A percentile compares a stretch with the other conserved stretches of the same genome.
Evolutionary conservation across 2,888 invertebrate species (phyloP).

Genomic region (Agrochola lychnidis): DNA sequence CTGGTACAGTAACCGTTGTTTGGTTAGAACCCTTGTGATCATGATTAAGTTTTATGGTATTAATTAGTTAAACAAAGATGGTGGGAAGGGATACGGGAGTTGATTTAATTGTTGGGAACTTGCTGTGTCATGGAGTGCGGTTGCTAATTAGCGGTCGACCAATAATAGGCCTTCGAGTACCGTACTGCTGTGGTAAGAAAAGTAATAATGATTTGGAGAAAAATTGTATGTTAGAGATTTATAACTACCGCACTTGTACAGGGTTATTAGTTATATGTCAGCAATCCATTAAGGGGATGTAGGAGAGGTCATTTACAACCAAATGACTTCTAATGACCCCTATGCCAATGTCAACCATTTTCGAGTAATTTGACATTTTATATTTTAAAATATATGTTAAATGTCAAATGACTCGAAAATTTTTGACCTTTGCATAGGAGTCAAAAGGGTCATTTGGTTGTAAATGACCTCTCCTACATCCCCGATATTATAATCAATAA

Average conservation of each 20-base stretch:
- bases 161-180: conserved; percentile 16
- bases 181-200: conserved; percentile 14
- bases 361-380: too few species aligned
- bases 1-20: conserved; percentile 59
- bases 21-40: conserved; percentile 44
- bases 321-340: too few species aligned
- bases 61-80: conserved; percentile 65
- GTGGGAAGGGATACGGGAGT: conserved; percentile 58
- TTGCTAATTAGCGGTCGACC: conserved; percentile 42
- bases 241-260: neutral
- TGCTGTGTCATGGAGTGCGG: conserved; percentile 23
- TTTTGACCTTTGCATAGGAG: too few species aligned
- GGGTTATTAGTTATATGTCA: too few species aligned
- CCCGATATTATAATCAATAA: too few species aligned
- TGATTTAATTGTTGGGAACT: conserved; percentile 45
- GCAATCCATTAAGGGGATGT: too few species aligned
- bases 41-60: conserved; percentile 57
- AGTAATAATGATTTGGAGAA: neutral
- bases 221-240: neutral
- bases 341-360: too few species aligned
- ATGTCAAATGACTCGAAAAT: too few species aligned
- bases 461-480: too few species aligned
- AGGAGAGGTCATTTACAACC: too few species aligned
- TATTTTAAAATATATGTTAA: too few species aligned
- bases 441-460: too few species aligned